Evolutionary conservation across 2,113 vertebrate genomes (phyloP), one percentile per base, ranked within the genome.

Genomic region (Notechis scutatus): DNA sequence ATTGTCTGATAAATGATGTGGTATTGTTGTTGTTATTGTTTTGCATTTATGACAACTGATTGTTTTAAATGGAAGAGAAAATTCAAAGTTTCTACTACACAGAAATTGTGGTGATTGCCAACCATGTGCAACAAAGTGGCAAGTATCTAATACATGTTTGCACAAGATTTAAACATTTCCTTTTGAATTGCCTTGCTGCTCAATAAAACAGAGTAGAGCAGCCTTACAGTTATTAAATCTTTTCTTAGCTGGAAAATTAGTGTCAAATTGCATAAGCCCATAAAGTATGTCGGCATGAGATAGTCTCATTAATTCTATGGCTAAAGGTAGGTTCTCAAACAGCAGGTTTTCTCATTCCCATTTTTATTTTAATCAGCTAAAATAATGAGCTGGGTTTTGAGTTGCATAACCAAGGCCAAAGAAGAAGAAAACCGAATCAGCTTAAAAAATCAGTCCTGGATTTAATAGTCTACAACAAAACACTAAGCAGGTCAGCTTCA

Each of bases 401-500:
- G 74, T 95, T 97, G 95, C 96, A 97, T 97, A 98, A 97, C 96
- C 94, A 97, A 94, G 91, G 94, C 96, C 96, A 95, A 56, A 88
- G 69, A 97, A 96, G 95, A 97, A 97, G 96, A 97, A 97, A 97
- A 95, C 86, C 47, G 95, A 97, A 97, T 96, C 94, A 94, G 97
- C 97, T 97, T 97, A 96, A 98, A 97, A 96, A 95, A 94, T 94
- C 96, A 97, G 96, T 97, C 96, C 96, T 95, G 95, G 95, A 96
- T 97, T 98, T 98, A 98, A 98, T 97, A 98, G 97, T 96, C 95
- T 97, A 97, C 97, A 98, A 97, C 97, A 98, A 98, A 98, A 97
- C 96, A 96, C 96, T 98, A 97, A 98, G 96, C 97, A 97, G 98
- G 97, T 98, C 97, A 97, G 92, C 97, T 97, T 97, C 97, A 97